Percentiles rank a stretch among this genome's conserved stretches.
Evolutionary conservation across 2,888 invertebrate genomes (phyloP).

Genomic region (Plagiodera versicolora): DNA sequence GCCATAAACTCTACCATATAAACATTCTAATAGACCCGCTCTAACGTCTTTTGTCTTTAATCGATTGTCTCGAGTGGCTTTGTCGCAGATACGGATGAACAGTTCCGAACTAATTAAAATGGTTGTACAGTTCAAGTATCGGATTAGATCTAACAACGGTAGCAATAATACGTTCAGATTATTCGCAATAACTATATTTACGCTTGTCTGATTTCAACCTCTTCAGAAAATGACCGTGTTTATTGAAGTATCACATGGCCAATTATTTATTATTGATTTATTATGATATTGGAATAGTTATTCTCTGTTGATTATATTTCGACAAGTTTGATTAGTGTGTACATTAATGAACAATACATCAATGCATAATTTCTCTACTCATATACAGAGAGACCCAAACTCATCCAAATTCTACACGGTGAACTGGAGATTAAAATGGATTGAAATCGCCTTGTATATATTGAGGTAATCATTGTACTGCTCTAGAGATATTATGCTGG

Average conservation of each 20-base stretch:
- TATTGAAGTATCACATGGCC: neutral
- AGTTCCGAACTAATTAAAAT: conserved; percentile 36
- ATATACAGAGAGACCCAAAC: too few species aligned
- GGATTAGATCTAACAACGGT: conserved; percentile 33
- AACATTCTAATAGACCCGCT: conserved; percentile 51
- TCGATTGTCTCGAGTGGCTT: conserved; percentile 47
- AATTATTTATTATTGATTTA: too few species aligned
- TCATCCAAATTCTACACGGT: too few species aligned
- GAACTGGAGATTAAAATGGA: too few species aligned
- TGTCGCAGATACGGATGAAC: conserved; percentile 36
- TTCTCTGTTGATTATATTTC: too few species aligned
- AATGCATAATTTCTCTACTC: too few species aligned
- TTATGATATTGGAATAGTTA: too few species aligned
- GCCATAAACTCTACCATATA: conserved; percentile 52
- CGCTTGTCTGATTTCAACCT: conserved; percentile 9
- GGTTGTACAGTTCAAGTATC: conserved; percentile 20
- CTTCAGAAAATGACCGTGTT: neutral
- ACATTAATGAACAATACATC: too few species aligned
- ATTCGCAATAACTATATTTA: conserved; percentile 25
- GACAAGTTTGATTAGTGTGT: too few species aligned
- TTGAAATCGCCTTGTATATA: too few species aligned
- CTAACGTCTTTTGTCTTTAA: conserved; percentile 50
- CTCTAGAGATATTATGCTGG: too few species aligned
- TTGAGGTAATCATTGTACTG: too few species aligned
- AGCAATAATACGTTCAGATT: conserved; percentile 22